Conservation (phyloP, 2,888 invertebrate genomes). For the Polydesmus complanatus region DNA sequence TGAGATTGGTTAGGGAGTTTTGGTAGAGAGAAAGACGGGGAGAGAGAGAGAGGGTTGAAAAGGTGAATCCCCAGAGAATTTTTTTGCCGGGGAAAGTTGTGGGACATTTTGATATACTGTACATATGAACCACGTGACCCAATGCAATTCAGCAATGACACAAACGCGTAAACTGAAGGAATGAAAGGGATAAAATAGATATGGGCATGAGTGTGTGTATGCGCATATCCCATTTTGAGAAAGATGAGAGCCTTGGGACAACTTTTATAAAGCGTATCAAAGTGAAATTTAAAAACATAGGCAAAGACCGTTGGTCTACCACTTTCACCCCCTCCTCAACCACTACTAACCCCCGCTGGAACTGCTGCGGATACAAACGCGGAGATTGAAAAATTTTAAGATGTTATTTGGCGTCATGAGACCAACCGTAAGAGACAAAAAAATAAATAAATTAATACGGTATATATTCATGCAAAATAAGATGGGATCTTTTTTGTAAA, state of each 20-base stretch:
- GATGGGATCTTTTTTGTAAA: too few species aligned
- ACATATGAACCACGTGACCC: constrained; percentile 4
- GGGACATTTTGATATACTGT: constrained; percentile 7
- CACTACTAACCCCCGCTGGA: too few species aligned
- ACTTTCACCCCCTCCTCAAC: too few species aligned
- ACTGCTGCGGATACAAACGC: too few species aligned
- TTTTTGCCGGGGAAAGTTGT: background rate
- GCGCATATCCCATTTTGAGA: background rate
- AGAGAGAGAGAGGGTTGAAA: background rate
- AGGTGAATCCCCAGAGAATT: constrained; percentile 8
- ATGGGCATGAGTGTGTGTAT: background rate
- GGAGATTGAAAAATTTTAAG: background rate
- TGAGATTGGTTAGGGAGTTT: too few species aligned
- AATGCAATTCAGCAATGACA: constrained; percentile 11
- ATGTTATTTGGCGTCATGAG: background rate
- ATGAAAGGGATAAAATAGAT: background rate
- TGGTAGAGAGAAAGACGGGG: background rate
- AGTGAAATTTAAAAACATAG: background rate
- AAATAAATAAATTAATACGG: too few species aligned
- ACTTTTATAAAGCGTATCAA: background rate
- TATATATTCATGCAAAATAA: too few species aligned
- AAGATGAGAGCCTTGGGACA: constrained; percentile 13
- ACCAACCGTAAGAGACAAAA: too few species aligned
- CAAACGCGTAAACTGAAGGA: constrained; percentile 1
- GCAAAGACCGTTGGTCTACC: background rate